Evolutionary conservation across 2,113 vertebrate genomes (phyloP), one percentile per base, ranked within the genome.

Genomic region (Furnarius figulus): DNA sequence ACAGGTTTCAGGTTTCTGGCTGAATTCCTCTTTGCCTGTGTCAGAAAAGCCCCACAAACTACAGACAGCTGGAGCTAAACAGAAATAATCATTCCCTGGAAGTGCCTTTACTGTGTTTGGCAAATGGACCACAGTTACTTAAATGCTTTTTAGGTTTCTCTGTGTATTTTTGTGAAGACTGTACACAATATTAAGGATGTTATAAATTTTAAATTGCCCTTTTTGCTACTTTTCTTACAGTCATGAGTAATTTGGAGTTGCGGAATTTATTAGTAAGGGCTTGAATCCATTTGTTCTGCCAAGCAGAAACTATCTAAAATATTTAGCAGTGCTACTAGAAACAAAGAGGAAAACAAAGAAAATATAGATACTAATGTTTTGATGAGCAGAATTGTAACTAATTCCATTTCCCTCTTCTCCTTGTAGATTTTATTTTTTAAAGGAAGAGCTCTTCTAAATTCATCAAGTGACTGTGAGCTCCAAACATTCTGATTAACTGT

Each of bases 1-100:
- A 97, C 91, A 96, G n/a, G 95, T 98, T 97, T 98, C 90, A 95
- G 87, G 94, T 97, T 98, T 98, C 97, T 96, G 96, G 68, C 89
- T 97, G 97, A 95, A 95, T 96, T 98, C 94, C 89, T 95, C 75
- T 91, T 93, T 73, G 70, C 73, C 62, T 80, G 37, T 92, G 93
- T 96, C 91, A 95, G 97, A 97, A 92, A 82, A 85, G 59, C 76
- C 55, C 58, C 74, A 79, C 49, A 94, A 96, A 96, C 89, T 96
- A 56, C 63, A 87, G 92, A 95, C 96, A 97, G 93, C 89, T 96
- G 95, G 92, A 88, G 62, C 37, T 56, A 68, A 88, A 89, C 47
- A 92, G 62, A 93, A 89, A 39, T 65, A 95, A 75, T 83, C 4
- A 6, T 90, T 93, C 76, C 62, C 55, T 87, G 46, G 33, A 87